phyloP scores from a whole-genome alignment of 1,140 invertebrate genomes.

The Euwallacea similis region DNA sequence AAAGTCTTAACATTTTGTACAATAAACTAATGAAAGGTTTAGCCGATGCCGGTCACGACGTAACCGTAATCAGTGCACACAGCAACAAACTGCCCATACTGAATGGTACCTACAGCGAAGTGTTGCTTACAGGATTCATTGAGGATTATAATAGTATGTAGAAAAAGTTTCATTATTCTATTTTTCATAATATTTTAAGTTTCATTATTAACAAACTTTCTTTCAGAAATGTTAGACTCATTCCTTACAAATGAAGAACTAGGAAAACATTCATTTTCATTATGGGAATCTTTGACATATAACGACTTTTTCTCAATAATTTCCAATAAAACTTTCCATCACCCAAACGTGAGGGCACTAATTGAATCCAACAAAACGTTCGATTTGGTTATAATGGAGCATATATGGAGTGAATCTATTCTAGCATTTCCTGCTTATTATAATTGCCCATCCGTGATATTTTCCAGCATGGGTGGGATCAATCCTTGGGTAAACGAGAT shows the following conservation, averaged over 20 bases:
- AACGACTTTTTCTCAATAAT: not conserved
- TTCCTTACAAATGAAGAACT: no score
- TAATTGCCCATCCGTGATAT: conserved; percentile 45
- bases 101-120: conserved; percentile 34
- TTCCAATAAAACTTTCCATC: conserved; percentile 15
- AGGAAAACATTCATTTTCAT: no score
- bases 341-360: conserved; percentile 38
- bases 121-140: conserved; percentile 25
- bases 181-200: not conserved
- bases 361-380: conserved; percentile 50
- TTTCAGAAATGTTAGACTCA: not conserved
- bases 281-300: not conserved
- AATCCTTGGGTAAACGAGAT: conserved; percentile 16
- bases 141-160: conserved; percentile 25
- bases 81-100: conserved; percentile 54
- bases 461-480: conserved; percentile 19
- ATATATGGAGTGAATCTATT: conserved; percentile 55
- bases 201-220: conserved; percentile 6
- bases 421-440: conserved; percentile 48
- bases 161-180: not conserved
- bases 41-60: conserved; percentile 64
- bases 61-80: conserved; percentile 70
- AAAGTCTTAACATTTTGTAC: conserved; percentile 71
- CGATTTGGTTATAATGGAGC: conserved; percentile 55
- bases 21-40: conserved; percentile 65